Evolutionary conservation across 2,113 vertebrate species (phyloP), one percentile per base, ranked within the genome.

Genomic region (Bos javanicus): DNA sequence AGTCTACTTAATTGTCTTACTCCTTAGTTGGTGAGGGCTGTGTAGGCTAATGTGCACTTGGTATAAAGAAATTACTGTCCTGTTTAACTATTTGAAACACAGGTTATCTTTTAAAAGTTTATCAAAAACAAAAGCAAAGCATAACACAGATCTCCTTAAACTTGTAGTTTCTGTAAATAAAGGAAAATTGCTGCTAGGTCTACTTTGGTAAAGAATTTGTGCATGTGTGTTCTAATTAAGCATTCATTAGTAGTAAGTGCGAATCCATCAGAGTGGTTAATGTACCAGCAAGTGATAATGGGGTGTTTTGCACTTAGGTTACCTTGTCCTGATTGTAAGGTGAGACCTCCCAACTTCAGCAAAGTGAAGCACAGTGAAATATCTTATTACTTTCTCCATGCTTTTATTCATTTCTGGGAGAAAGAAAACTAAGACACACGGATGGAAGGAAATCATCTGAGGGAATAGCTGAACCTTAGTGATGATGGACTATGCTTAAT

Each of bases 201-300:
- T 91, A 23, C 90, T 93, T 87, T 93, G 76, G 71, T 88, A 71
- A 98, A 95, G 62, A 59, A 71, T 90, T 67, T 90, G 48, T 92
- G 54, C 43, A 43, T 82, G 50, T 82, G 48, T 94, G 78, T 91
- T 97, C 95, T 95, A 98, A 98, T 97, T 97, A 98, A 97, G 50
- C 67, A 89, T 90, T 97, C 96, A 97, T 98, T 98, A 97, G 94
- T 88, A 92, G 96, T 95, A 96, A 89, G 86, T 30, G 39, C 94
- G 96, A 96, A 94, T 46, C 88, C 97, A 97, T 98, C 97, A 95
- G 78, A 94, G 80, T 93, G 96, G 94, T 98, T 97, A 97, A 98
- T 97, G 98, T 94, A 97, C 91, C 97, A 96, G 86, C 86, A 94
- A 97, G 95, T 92, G 88, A 89, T 92, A 97, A 94, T 89, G 56